Base-by-base conservation (phyloP, 2,888 invertebrate genomes). In the Lithophane ornitopus region DNA sequence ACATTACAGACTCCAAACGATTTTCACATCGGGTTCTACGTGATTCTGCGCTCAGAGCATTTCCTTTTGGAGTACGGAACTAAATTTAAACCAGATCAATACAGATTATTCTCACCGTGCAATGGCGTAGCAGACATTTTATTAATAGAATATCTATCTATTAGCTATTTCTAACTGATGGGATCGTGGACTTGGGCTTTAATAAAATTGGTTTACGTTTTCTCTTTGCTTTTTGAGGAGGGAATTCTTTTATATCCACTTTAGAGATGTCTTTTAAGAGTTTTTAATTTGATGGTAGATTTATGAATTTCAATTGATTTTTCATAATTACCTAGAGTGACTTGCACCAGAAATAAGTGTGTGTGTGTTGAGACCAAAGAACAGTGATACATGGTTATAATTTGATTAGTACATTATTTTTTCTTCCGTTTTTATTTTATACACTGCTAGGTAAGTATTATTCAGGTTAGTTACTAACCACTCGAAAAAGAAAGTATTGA, bases 1-100 rank as follows among this genome's bases (percentile, higher is more conserved):
- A 82, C 81, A 86, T 82, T 84, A 80, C 76, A 70, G 70, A 78
- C 72, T 83, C 77, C 81, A 76, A 82, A 79, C 78, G 81, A 74
- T 84, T 82, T 74, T 84, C 77, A 74, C 77, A 78, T 81, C 68
- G 76, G 67, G 68, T 72, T 58, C 79, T 68, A 78, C 78, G 82
- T 77, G 82, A 80, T 86, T 85, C 86, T 85, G 82, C 81, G 79
- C 85, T 78, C 73, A 39, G 70, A 85, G 65, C 73, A 73, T 79
- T 88, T 85, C 81, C 81, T 86, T 87, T 84, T 76, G 69, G 76
- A 76, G 78, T 78, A 73, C 86, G 76, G 85, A 86, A 90, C 93
- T 94, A 95, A 93, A 95, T 93, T 93, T 95, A 94, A 92, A 93
- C 92, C 92, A 93, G 94, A 95, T 95, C 95, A 92, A 96, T 95